Evolutionary conservation across 2,888 invertebrate species (phyloP), one percentile per base, ranked within the genome.

Genomic region (Timema cristinae): DNA sequence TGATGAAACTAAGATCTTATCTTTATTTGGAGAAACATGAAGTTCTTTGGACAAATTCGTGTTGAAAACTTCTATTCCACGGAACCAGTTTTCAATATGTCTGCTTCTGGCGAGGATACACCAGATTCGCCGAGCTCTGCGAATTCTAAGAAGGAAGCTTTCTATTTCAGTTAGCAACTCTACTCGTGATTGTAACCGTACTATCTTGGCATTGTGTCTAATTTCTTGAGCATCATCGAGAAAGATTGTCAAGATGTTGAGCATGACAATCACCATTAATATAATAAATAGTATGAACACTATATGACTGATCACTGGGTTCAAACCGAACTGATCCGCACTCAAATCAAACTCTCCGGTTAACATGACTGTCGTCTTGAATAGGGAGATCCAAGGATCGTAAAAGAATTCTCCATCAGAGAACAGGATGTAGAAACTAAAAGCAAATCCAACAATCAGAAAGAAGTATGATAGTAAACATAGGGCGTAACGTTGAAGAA

Each of bases 121-220:
- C 32, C 63, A 11, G 63, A 63, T 6, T 10, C 13, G 16, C 48
- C 48, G 32, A 47, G 9, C 13, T 63, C 48, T 5, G 9, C 47
- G 63, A 10, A 47, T 6, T 32, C 63, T 63, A 16, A 63, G 2
- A 6, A 63, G 63, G 48, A 63, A 63, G 11, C 47, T 11, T 13
- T 63, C 63, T n/a, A 63, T 63, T 13, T 63, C 63, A 48, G 63
- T 48, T 13, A 63, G 47, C n/a, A 63, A 5, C 13, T 63, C 63
- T 48, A 63, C 63, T 32, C 32, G 32, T 6, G 10, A 32, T 63
- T 47, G 63, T 11, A 63, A 48, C 5, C 48, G 63, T 48, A 63
- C 47, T 63, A 63, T 63, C n/a, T 63, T 32, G 10, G 63, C 63
- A 48, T 63, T 63, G 32, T 63, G 32, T 63, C 63, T 63, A 13